Evolutionary conservation across 2,797 vertebrate species (phyloP).

Genomic region (Neosalanx taihuensis): DNA sequence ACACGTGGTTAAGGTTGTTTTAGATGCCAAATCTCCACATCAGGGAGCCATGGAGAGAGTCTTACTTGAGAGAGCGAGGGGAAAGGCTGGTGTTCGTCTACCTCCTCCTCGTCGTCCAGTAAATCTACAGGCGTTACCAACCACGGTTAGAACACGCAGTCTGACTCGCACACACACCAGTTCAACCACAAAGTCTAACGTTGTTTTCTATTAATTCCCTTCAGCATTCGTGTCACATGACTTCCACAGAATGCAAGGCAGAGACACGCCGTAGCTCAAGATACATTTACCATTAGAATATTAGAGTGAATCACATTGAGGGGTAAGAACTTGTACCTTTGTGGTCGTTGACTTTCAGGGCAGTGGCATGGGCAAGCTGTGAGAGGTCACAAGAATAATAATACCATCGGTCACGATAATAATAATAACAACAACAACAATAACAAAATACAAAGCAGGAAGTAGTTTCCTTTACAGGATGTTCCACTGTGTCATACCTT

Average conservation of each 20-base stretch:
- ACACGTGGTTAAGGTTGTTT: background rate
- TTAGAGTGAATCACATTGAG: too few relatives aligned
- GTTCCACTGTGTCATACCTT: constrained; percentile 77
- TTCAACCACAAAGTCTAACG: background rate
- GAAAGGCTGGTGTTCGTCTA: constrained; percentile 94
- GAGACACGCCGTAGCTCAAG: background rate
- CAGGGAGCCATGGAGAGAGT: too few relatives aligned
- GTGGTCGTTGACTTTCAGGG: constrained; percentile 79
- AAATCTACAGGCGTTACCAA: constrained; percentile 65
- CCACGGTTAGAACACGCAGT: background rate
- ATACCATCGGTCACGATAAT: constrained; percentile 3
- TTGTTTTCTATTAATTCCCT: too few relatives aligned
- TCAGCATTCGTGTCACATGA: background rate
- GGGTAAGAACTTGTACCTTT: constrained; percentile 75
- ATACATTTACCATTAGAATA: background rate
- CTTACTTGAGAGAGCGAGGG: constrained; percentile 89
- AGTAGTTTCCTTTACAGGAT: background rate
- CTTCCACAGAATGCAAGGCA: background rate
- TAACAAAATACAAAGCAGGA: background rate
- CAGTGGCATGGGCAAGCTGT: constrained; percentile 86
- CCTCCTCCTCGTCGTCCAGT: constrained; percentile 81
- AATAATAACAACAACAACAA: background rate
- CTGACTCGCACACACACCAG: background rate
- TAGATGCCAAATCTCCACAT: too few relatives aligned
- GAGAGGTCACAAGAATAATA: constrained; percentile 27